Percentiles rank a stretch among this genome's conserved stretches.
These are phyloP conservation scores for Serrognathus titanus DNA, from an alignment of 2,888 invertebrate genomes.

Conservation along the genomic window DNA sequence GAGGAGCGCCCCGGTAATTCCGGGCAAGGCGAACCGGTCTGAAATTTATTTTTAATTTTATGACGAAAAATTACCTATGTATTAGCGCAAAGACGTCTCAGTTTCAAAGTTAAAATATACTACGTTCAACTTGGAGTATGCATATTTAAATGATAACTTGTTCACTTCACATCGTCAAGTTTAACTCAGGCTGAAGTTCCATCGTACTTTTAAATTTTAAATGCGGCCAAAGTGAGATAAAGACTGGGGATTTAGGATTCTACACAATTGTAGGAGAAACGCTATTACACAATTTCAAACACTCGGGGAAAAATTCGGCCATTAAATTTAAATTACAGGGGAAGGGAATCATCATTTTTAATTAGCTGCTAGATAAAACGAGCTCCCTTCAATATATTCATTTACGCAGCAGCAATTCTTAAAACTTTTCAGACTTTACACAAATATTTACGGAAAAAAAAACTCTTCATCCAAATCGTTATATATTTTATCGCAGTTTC, in stretches of 20 bases:
- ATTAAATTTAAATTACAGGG: background rate
- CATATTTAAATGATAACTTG: slow-evolving; percentile 24
- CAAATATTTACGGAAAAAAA: no score
- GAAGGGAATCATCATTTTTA: no score
- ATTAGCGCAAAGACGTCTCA: background rate
- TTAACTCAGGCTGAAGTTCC: slow-evolving; percentile 20
- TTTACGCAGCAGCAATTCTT: no score
- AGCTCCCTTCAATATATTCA: no score
- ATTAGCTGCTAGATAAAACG: no score
- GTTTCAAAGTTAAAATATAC: slow-evolving; percentile 1
- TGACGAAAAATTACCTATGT: background rate
- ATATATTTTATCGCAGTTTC: no score
- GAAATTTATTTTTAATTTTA: background rate
- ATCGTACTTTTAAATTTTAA: slow-evolving; percentile 22
- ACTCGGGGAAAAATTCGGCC: slow-evolving; percentile 1
- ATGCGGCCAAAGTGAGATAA: slow-evolving; percentile 16
- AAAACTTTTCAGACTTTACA: no score
- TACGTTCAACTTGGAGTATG: slow-evolving; percentile 21
- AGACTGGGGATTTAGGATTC: slow-evolving; percentile 15
- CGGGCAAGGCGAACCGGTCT: no score
- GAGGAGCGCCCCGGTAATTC: no score
- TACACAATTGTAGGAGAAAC: slow-evolving; percentile 7
- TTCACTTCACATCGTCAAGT: slow-evolving; percentile 19
- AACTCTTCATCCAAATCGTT: no score
- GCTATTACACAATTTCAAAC: slow-evolving; percentile 6